Conservation (phyloP, 2,888 invertebrate genomes). For the Sesia bembeciformis region DNA sequence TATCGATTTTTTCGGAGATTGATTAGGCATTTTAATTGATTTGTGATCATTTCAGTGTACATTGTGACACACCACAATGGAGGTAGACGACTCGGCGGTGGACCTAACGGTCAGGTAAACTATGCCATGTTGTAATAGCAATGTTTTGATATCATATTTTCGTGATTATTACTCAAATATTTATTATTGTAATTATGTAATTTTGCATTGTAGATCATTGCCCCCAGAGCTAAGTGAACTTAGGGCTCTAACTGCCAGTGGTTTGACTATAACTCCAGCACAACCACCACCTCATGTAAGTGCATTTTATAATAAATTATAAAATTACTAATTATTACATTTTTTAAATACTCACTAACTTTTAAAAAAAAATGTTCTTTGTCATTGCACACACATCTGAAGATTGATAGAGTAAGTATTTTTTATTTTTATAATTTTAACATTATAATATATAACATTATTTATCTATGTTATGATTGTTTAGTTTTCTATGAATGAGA, state of each 20-base stretch:
- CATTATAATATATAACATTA: too few species aligned
- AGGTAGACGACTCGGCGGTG: constrained; percentile 90
- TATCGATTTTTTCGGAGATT: constrained; percentile 9
- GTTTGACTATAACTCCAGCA: constrained; percentile 77
- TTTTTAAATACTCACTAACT: neutral
- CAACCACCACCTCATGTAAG: constrained; percentile 73
- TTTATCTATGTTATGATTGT: too few species aligned
- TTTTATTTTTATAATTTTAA: too few species aligned
- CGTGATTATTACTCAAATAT: neutral
- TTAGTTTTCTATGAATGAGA: too few species aligned
- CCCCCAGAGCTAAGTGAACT: constrained; percentile 73
- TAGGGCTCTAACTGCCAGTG: constrained; percentile 75
- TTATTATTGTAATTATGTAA: constrained; percentile 18
- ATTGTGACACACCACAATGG: constrained; percentile 77
- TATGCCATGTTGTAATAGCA: constrained; percentile 2
- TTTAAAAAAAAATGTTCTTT: neutral
- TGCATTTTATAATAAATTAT: constrained; percentile 8
- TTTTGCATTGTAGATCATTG: constrained; percentile 42
- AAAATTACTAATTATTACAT: neutral
- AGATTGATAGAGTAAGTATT: constrained; percentile 21
- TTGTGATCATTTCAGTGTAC: constrained; percentile 29
- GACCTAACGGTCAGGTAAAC: constrained; percentile 88
- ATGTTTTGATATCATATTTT: constrained; percentile 2
- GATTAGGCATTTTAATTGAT: constrained; percentile 9
- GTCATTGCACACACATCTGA: constrained; percentile 2